Base-by-base conservation (phyloP, 2,797 vertebrate genomes). In the Acrocephalus scirpaceus region DNA sequence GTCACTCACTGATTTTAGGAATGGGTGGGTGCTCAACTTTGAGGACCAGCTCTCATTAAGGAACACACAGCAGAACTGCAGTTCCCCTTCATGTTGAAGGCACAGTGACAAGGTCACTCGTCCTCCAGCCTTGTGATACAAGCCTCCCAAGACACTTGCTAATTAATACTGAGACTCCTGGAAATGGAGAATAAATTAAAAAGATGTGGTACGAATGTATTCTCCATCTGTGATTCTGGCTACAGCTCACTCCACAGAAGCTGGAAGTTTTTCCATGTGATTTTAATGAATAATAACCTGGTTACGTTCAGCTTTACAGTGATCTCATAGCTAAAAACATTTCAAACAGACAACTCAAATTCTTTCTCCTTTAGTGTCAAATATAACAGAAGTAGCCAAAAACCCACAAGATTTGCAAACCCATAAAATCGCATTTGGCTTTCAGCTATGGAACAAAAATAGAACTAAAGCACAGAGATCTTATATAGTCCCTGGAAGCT, bases 401-500 rank as follows among this genome's bases (percentile, higher is more conserved):
- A 91, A 73, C 51, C 47, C 32, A 5, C 40, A 91, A 77, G 57
- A 81, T 90, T 81, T 90, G 38, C 62, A 94, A 93, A 90, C 36
- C 62, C 60, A 66, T 90, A 92, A 95, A 91, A 86, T 83, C 3
- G 0, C 25, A 36, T 76, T 94, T 90, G 86, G 82, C 60, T 84
- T 78, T 78, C 92, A 90, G 51, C 44, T 76, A 66, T 3, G 26
- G 78, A 91, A 80, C 29, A 86, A 95, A 95, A 97, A 88, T 73
- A 95, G 87, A 96, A 94, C 18, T 58, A 88, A 90, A 92, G 86
- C 95, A 89, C 91, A 92, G 61, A 93, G 47, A 54, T 92, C 76
- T 75, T 53, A 16, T 18, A 67, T 9, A 95, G 72, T 70, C 72
- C 72, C 66, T n/a, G 29, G 61, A 70, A 95, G 44, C 62, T 90